A percentile compares a stretch with the other conserved stretches of the same genome.
Conservation (phyloP, 2,797 vertebrate genomes). For the Aythya fuligula region DNA sequence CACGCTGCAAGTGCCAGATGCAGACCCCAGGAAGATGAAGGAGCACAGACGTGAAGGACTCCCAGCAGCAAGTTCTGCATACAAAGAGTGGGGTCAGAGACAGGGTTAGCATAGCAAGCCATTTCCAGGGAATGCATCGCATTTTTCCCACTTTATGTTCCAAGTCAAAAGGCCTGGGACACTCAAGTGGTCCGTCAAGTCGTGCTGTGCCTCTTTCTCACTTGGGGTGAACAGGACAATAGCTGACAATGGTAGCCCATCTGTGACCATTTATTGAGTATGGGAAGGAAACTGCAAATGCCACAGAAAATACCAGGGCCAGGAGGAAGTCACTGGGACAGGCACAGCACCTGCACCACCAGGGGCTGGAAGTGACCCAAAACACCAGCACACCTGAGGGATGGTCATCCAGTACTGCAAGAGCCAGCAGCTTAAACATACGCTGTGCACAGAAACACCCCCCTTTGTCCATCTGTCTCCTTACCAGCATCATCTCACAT, state of each 20-base stretch:
- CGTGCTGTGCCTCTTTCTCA: accelerated
- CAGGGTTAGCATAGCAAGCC: background rate
- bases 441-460: accelerated
- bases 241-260: background rate
- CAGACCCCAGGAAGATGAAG: background rate
- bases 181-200: background rate
- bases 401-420: background rate
- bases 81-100: background rate
- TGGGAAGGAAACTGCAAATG: background rate
- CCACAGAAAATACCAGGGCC: background rate
- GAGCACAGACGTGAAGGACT: background rate
- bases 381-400: background rate
- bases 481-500: background rate
- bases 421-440: background rate
- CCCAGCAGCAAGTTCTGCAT: background rate
- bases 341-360: background rate
- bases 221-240: background rate
- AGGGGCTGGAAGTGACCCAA: background rate
- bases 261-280: background rate
- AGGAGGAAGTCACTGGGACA: background rate
- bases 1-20: accelerated
- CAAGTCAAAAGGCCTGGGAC: background rate
- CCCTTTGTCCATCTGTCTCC: background rate
- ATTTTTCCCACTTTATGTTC: background rate
- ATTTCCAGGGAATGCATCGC: background rate